Conservation (phyloP, 2,888 invertebrate genomes). For the Pachliopta kotzebuea region DNA sequence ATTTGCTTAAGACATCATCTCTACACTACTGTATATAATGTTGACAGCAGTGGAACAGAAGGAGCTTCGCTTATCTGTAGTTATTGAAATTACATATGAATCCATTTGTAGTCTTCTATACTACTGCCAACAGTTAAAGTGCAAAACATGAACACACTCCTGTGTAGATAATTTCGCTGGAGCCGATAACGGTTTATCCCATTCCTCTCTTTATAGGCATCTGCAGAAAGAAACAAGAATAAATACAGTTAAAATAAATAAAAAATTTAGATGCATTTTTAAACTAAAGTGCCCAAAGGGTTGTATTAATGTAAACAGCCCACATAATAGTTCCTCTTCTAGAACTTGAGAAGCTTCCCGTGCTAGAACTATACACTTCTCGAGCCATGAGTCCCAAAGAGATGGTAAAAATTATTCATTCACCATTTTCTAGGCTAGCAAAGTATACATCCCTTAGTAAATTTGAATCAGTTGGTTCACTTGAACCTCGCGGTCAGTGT, state of each 20-base stretch:
- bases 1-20: conserved; percentile 43
- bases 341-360: too few relatives aligned
- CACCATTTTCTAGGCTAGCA: too few relatives aligned
- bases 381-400: too few relatives aligned
- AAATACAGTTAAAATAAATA: neutral
- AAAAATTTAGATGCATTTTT: too few relatives aligned
- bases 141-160: conserved; percentile 55
- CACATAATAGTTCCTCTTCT: too few relatives aligned
- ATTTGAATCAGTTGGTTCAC: too few relatives aligned
- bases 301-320: too few relatives aligned
- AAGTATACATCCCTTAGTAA: too few relatives aligned
- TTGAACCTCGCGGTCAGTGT: too few relatives aligned
- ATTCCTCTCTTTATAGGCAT: conserved; percentile 39
- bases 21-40: conserved; percentile 48
- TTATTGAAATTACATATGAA: conserved; percentile 2
- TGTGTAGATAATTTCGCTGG: conserved; percentile 45
- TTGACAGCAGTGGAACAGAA: conserved; percentile 10
- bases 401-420: too few relatives aligned
- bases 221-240: conserved; percentile 35
- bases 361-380: too few relatives aligned
- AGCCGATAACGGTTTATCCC: conserved; percentile 37
- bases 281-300: too few relatives aligned
- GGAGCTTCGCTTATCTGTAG: conserved; percentile 22
- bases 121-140: conserved; percentile 37
- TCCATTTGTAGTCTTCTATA: conserved; percentile 2